Conservation (phyloP, 2,797 vertebrate species). For the Phataginus tetradactyla region DNA sequence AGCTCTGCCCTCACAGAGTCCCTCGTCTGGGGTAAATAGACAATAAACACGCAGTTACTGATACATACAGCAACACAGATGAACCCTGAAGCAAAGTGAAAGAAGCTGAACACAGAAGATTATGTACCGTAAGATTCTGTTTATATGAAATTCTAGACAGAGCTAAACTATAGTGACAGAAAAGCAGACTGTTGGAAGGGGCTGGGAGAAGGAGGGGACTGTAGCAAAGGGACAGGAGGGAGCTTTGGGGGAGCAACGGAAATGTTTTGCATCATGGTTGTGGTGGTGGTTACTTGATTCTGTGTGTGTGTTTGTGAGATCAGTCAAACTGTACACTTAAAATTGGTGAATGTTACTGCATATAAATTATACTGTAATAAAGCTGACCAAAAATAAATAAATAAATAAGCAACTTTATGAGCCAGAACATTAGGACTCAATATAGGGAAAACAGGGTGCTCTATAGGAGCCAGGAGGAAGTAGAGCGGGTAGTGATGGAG, state of each 20-base stretch:
- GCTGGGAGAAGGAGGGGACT: neutral
- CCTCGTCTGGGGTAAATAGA: neutral
- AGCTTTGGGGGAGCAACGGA: neutral
- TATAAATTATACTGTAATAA: slow-evolving; percentile 25
- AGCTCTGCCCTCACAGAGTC: neutral
- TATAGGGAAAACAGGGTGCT: neutral
- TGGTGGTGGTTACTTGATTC: neutral
- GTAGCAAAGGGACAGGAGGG: neutral
- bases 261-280: neutral
- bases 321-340: neutral
- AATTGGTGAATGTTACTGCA: neutral
- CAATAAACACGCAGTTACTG: neutral
- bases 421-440: slow-evolving; percentile 4
- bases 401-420: neutral
- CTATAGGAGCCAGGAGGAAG: neutral
- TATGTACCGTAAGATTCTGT: neutral
- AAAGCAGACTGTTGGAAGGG: neutral
- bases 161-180: neutral
- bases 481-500: neutral
- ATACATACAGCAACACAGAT: neutral
- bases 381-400: slow-evolving; percentile 21
- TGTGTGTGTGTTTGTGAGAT: neutral
- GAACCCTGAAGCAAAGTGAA: neutral
- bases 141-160: neutral
- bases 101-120: neutral